Evolutionary conservation across 1,140 invertebrate species (phyloP), one percentile per base, ranked within the genome.

Genomic region (Drosophila arawakana): DNA sequence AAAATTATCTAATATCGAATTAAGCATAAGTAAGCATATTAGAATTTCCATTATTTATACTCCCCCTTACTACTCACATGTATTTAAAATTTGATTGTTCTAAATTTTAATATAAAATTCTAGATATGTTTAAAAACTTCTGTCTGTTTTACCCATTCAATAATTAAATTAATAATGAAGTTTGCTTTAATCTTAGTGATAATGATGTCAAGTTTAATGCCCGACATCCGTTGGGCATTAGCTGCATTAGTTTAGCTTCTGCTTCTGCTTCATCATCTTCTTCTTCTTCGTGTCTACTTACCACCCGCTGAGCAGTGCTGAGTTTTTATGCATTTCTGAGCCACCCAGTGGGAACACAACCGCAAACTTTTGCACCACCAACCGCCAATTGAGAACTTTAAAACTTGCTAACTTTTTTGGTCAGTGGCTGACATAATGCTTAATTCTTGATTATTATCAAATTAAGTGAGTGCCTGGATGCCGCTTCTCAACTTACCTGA

Each of bases 401-500:
- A 70, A 21, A 34, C 2, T 52, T 54, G 49, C 39, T 11, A 43
- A 67, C 39, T 66, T 61, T 46, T 30, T 49, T n/a, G 44, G 55
- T 37, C 50, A 54, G 30, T 25, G 34, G 63, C 46, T 52, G 58
- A 49, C 67, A 69, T 61, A 69, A 69, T 50, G 55, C 54, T 67
- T 67, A 73, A 67, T 73, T 67, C 52, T 49, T 75, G 68, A 72
- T 78, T 78, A 81, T 81, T 77, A 86, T 85, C 72, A 81, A 78
- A 81, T 84, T 85, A 84, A 78, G 76, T 55, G 55, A 84, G 65
- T 58, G 65, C 47, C 76, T 35, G 39, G 62, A 35, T 67, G 54
- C 59, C 47, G 8, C 46, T 50, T 47, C 13, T 55, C 41, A 43
- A 35, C 55, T 11, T 66, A 73, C 70, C 70, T 73, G 54, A 13